Base-by-base conservation (phyloP, 2,888 invertebrate genomes). In the Tipula confusa region DNA sequence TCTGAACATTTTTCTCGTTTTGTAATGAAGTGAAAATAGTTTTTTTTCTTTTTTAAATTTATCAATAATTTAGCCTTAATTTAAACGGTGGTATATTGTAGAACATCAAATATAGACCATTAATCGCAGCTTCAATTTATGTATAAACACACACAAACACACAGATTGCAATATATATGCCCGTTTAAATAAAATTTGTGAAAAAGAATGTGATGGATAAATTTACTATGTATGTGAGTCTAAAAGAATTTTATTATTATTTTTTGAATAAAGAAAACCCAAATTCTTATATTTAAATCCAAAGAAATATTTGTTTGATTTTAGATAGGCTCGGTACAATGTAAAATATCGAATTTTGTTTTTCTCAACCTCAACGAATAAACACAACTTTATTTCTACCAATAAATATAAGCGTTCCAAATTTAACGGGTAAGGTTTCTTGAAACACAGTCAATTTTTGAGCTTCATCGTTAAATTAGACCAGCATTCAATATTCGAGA, bases 61-160 rank as follows among this genome's bases (percentile, higher is more conserved):
- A n/a, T 64, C 64, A 24, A 24, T 64, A 64, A 64, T 24, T 64
- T 64, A 64, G 64, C 64, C 64, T 64, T 64, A 64, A 64, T 64
- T 64, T 64, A 64, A 64, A 64, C 24, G 64, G 64, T 64, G 64
- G 24, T 64, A 64, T 64, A 64, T 64, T 64, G 64, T 64, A 24
- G 7, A 9, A 24, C 9, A n/a, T n/a, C n/a, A 64, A 24, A 6
- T 7, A n/a, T n/a, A 24, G 9, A 64, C 64, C 15, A 64, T 0
- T n/a, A n/a, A 24, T 64, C 15, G 43, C 43, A 43, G 43, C 43
- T 64, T 64, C 18, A 64, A 64, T 24, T 64, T 24, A 9, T 64
- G 9, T 64, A 48, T n/a, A 6, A 48, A 15, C 48, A 3, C 48
- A 11, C 9, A 24, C 18, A 15, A 33, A 64, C 64, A 64, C 64